These are phyloP conservation scores for Chionoecetes opilio DNA, from an alignment of 1,140 invertebrate genomes.

Conservation along the genomic window DNA sequence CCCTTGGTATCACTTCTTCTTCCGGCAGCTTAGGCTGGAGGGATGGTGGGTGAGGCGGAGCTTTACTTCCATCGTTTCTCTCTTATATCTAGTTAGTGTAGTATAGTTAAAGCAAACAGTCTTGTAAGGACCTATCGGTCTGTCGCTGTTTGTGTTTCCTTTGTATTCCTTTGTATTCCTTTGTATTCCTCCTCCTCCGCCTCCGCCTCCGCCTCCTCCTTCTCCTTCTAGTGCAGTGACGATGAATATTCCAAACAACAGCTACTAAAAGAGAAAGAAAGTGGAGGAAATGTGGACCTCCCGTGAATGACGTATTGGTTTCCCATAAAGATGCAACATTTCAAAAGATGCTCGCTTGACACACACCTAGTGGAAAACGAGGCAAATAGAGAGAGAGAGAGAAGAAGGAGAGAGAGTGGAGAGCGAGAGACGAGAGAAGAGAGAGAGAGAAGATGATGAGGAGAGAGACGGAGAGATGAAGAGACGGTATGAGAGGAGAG, in stretches of 20 bases:
- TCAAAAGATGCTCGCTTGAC: constrained; percentile 7
- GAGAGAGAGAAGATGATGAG: not conserved
- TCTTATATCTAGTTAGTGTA: too few relatives aligned
- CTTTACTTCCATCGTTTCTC: too few relatives aligned
- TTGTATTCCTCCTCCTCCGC: not conserved
- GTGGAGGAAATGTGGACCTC: not conserved
- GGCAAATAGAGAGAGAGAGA: not conserved
- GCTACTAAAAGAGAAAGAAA: not conserved
- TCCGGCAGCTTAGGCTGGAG: too few relatives aligned
- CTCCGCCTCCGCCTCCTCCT: not conserved
- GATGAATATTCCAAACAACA: not conserved
- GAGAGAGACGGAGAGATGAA: too few relatives aligned
- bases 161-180: too few relatives aligned
- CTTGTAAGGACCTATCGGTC: too few relatives aligned
- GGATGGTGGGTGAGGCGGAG: too few relatives aligned
- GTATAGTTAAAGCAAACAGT: too few relatives aligned
- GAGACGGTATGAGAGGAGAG: not conserved
- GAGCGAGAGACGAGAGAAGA: constrained; percentile 4
- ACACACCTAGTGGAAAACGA: too few relatives aligned
- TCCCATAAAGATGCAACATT: not conserved
- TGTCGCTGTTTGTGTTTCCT: not conserved
- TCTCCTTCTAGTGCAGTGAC: not conserved
- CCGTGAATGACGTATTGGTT: constrained; percentile 29
- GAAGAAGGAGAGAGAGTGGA: constrained; percentile 14
- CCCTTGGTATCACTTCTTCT: not conserved